Percentiles rank a stretch among this genome's conserved stretches.
phyloP scores from a whole-genome alignment of 2,113 vertebrate genomes.

The Hystrix cristata region DNA sequence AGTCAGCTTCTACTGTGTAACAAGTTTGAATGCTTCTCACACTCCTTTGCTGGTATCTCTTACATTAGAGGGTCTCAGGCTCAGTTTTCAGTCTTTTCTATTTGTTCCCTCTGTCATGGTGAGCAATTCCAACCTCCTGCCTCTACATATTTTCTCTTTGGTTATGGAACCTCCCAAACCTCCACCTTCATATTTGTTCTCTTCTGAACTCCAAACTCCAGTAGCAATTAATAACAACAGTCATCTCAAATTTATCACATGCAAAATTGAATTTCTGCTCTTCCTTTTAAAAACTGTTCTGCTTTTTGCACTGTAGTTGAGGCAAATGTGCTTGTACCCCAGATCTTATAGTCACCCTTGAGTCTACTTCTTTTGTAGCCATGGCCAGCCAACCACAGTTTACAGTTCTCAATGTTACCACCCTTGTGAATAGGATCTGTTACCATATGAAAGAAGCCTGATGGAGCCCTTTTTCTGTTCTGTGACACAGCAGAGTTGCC shows the following conservation, averaged over 20 bases:
- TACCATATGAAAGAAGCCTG: not conserved
- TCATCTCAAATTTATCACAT: not conserved
- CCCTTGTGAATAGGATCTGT: not conserved
- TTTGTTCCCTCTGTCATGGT: not conserved
- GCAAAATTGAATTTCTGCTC: not conserved
- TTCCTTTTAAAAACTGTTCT: not conserved
- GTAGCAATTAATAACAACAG: not conserved
- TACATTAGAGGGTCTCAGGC: no score
- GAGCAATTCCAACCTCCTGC: not conserved
- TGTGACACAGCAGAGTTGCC: not conserved
- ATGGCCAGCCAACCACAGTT: not conserved
- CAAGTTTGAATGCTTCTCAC: not conserved
- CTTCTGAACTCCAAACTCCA: not conserved
- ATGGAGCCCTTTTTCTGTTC: not conserved
- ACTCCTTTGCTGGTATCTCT: not conserved
- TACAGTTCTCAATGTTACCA: not conserved
- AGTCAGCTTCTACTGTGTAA: not conserved
- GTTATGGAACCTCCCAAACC: not conserved
- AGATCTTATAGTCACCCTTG: not conserved
- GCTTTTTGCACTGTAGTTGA: not conserved
- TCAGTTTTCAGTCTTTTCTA: not conserved
- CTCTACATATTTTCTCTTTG: not conserved
- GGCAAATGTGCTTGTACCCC: not conserved
- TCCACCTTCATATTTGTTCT: not conserved
- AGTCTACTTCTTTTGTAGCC: not conserved